Evolutionary conservation across 2,113 vertebrate species (phyloP).

Genomic region (Psettodes erumei): DNA sequence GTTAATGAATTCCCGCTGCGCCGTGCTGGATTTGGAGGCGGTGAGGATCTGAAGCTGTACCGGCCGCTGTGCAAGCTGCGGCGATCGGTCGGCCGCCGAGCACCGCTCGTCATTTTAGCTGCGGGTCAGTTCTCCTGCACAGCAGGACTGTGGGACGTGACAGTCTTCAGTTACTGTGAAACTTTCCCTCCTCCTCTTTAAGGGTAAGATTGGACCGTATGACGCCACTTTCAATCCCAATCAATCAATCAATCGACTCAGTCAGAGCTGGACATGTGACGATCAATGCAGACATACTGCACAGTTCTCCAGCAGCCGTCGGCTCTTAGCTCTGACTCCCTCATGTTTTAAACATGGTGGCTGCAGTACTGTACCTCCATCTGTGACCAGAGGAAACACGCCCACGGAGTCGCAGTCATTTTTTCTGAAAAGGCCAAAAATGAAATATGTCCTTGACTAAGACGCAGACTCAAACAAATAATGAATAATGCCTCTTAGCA

Average conservation of each 20-base stretch:
- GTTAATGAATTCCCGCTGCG: constrained; percentile 38
- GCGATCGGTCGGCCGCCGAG: background rate
- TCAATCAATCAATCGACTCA: background rate
- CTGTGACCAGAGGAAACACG: background rate
- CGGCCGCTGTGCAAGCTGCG: constrained; percentile 78
- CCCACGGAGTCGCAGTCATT: background rate
- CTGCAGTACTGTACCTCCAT: no score
- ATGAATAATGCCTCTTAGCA: no score
- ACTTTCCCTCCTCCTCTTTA: constrained; percentile 9
- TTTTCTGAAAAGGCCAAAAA: background rate
- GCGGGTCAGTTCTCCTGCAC: background rate
- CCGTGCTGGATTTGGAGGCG: constrained; percentile 75
- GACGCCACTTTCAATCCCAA: no score
- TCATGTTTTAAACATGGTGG: background rate
- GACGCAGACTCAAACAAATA: background rate
- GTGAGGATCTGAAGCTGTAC: constrained; percentile 81
- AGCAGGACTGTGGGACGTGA: constrained; percentile 12
- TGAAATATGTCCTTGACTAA: background rate
- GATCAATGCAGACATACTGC: background rate
- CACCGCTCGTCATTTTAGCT: background rate
- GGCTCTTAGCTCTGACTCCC: background rate
- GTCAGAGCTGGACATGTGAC: background rate
- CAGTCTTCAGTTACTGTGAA: background rate
- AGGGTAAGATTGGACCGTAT: no score
- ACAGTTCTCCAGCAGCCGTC: background rate